Evolutionary conservation across 2,113 vertebrate genomes (phyloP).

Genomic region (Onychorhynchus coronatus): DNA sequence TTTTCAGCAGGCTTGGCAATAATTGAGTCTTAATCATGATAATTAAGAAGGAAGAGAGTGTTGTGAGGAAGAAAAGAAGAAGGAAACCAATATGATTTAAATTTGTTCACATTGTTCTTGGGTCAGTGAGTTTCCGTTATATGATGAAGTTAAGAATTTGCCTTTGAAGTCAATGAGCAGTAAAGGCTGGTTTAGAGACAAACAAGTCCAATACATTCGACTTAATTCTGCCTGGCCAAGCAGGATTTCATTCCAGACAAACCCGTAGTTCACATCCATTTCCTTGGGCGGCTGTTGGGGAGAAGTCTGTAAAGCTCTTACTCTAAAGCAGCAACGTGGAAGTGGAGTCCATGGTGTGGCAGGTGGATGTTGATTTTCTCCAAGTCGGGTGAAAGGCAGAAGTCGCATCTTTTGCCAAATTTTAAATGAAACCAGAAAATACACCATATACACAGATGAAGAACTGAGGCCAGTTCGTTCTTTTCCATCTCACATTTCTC

Average conservation of each 20-base stretch:
- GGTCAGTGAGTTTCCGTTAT: constrained; percentile 54
- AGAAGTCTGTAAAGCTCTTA: neutral
- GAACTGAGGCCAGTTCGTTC: neutral
- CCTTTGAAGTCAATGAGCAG: constrained; percentile 31
- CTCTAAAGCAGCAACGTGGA: neutral
- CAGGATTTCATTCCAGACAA: neutral
- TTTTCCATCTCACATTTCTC: neutral
- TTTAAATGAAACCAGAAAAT: neutral
- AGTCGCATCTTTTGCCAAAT: neutral
- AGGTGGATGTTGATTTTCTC: neutral
- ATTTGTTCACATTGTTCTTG: constrained; percentile 51
- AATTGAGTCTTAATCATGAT: constrained; percentile 35
- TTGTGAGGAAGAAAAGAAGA: neutral
- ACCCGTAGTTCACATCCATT: neutral
- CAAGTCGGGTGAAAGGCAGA: neutral
- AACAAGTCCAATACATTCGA: neutral
- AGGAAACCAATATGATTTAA: constrained; percentile 38
- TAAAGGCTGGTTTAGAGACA: constrained; percentile 7
- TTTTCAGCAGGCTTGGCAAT: neutral
- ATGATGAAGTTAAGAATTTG: constrained; percentile 40
- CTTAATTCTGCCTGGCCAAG: constrained; percentile 49
- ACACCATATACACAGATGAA: neutral
- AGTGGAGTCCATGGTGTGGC: neutral
- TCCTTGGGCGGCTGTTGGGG: neutral
- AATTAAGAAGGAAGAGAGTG: constrained; percentile 25